A percentile compares a stretch with the other conserved stretches of the same genome.
Conservation (phyloP, 2,888 invertebrate genomes). For the Callosobruchus maculatus region DNA sequence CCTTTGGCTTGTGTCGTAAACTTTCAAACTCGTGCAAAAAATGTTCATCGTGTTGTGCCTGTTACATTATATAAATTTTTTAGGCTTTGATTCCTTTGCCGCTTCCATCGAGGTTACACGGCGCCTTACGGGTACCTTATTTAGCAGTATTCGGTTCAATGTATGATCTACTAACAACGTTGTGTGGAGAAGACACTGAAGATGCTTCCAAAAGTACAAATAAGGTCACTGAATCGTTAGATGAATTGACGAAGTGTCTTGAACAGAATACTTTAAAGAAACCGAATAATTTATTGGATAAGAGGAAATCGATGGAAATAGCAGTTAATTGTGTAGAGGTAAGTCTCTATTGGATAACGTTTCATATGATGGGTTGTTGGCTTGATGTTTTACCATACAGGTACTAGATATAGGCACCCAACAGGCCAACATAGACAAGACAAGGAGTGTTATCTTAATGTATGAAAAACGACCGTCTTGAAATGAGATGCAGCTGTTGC, state of each 20-base stretch:
- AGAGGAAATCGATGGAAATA: constrained; percentile 54
- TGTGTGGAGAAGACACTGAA: constrained; percentile 19
- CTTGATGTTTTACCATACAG: too few relatives aligned
- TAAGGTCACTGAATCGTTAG: constrained; percentile 20
- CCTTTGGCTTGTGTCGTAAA: too few relatives aligned
- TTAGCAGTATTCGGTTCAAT: constrained; percentile 33
- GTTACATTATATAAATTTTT: too few relatives aligned
- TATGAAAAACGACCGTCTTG: too few relatives aligned
- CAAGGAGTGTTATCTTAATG: too few relatives aligned
- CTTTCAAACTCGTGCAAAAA: too few relatives aligned
- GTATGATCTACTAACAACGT: constrained; percentile 33
- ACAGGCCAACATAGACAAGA: too few relatives aligned
- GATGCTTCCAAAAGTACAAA: constrained; percentile 17
- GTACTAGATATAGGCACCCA: too few relatives aligned
- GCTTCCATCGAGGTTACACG: constrained; percentile 41
- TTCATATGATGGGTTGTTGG: too few relatives aligned
- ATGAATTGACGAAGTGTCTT: constrained; percentile 45
- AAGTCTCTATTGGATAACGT: too few relatives aligned
- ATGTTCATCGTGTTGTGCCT: too few relatives aligned
- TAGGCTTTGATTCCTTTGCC: constrained; percentile 39
- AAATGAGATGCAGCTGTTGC: too few relatives aligned
- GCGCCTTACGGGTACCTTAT: constrained; percentile 36
- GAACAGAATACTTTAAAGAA: constrained; percentile 41
- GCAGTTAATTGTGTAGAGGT: constrained; percentile 64
- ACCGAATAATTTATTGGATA: constrained; percentile 43